Base-by-base conservation (phyloP, 2,888 invertebrate genomes). In the Torymus texanus region DNA sequence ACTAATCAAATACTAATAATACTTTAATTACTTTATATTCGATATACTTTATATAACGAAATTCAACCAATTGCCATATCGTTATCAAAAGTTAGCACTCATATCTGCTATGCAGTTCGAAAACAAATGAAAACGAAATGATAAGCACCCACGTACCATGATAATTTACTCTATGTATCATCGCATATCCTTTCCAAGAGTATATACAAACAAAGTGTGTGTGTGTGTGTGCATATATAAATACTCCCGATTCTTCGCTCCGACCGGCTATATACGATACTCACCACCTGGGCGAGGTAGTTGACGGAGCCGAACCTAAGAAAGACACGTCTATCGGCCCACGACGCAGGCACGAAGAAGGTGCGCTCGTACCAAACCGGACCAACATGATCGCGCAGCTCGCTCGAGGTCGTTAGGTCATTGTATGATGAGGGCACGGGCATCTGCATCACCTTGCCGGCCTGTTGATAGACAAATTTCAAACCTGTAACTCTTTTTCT, bases 351-450 rank as follows among this genome's bases (percentile, higher is more conserved):
- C n/a, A 95, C 94, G 90, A 94, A 95, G 91, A 98, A 98, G n/a
- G 93, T 93, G 14, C 95, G 92, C 88, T 97, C 96, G 89, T 99
- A 99, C 99, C 99, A 99, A 14, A 97, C 98, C 86, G 97, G 94
- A 0, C 99, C 99, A 2, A 98, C 95, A 91, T 98, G 97, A 91
- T 98, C 98, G 14, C 98, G 92, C 3, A 98, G 89, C 0, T 92
- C 91, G 29, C 91, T 92, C 74, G 97, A 95, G 73, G 95, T 94
- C 0, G 97, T 97, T 14, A 99, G 93, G 89, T 99, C 99, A 88
- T 98, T 98, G 92, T 96, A 99, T 79, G 98, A 98, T 0, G 97
- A 94, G 0, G 98, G 98, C 18, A 99, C 98, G 10, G 98, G 98
- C 98, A 99, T 98, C 24, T 94, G 92, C 75, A 96, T 94, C 0